Evolutionary conservation across 2,113 vertebrate species (phyloP).

Genomic region (Siniperca chuatsi): DNA sequence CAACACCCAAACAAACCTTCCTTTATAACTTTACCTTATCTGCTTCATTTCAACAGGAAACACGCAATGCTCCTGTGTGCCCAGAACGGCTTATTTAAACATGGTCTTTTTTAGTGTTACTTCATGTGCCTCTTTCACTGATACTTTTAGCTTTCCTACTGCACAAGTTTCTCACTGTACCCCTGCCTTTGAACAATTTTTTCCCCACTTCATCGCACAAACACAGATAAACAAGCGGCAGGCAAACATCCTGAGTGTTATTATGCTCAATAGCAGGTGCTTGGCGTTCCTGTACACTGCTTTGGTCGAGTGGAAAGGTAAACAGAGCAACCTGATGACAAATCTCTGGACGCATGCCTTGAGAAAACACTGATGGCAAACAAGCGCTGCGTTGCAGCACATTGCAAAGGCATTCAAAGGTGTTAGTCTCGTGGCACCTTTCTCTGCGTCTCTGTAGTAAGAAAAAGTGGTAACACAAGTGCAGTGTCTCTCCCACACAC

Average conservation of each 20-base stretch:
- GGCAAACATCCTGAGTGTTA: constrained; percentile 73
- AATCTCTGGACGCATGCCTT: constrained; percentile 58
- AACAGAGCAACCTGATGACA: constrained; percentile 65
- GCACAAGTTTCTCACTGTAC: constrained; percentile 36
- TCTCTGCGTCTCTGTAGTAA: background rate
- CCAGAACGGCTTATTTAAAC: constrained; percentile 45
- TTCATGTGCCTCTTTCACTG: constrained; percentile 30
- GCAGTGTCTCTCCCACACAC: constrained; percentile 30
- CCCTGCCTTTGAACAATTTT: constrained; percentile 36
- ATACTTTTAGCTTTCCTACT: constrained; percentile 42
- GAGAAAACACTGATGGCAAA: constrained; percentile 64
- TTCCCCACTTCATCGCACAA: constrained; percentile 47
- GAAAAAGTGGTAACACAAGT: constrained; percentile 2
- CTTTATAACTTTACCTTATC: constrained; percentile 47
- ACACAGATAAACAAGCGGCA: constrained; percentile 71
- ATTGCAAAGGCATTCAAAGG: constrained; percentile 16
- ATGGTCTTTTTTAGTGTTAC: constrained; percentile 18
- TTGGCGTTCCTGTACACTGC: constrained; percentile 56
- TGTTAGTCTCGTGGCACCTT: constrained; percentile 25
- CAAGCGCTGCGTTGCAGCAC: constrained; percentile 20
- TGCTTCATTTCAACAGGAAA: constrained; percentile 49
- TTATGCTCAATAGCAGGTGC: constrained; percentile 67
- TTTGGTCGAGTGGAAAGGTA: constrained; percentile 67
- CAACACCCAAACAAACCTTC: constrained; percentile 66
- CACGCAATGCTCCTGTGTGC: constrained; percentile 27